These are phyloP conservation scores for Tachuris rubrigastra DNA, from an alignment of 2,113 vertebrate species.

Conservation along the genomic window DNA sequence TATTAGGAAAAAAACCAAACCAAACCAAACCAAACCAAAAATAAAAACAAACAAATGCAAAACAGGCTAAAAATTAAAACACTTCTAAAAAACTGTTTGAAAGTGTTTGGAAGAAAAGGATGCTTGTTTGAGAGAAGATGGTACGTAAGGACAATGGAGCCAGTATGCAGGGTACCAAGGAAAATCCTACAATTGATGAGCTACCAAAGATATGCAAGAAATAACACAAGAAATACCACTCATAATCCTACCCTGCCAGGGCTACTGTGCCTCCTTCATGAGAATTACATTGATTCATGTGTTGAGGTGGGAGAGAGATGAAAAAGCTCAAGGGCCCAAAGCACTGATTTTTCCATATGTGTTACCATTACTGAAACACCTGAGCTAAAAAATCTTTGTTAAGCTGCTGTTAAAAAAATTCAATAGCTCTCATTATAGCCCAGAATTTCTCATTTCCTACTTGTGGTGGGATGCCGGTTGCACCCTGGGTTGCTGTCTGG, in stretches of 20 bases:
- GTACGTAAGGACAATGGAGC: background rate
- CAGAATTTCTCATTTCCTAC: conserved; percentile 70
- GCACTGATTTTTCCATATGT: conserved; percentile 23
- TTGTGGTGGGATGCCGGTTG: conserved; percentile 33
- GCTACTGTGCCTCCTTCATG: background rate
- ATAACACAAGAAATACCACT: background rate
- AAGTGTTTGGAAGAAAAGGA: background rate
- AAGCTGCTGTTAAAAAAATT: conserved; percentile 47
- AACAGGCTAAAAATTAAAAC: accelerated
- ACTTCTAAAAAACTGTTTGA: background rate
- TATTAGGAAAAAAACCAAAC: background rate
- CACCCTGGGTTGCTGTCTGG: conserved; percentile 58
- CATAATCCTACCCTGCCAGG: background rate
- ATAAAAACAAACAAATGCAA: accelerated
- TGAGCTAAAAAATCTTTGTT: conserved; percentile 46
- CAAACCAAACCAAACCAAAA: too few relatives aligned
- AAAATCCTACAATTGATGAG: background rate
- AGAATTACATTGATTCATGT: background rate
- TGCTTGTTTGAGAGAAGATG: background rate
- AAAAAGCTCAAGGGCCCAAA: conserved; percentile 4
- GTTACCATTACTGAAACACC: conserved; percentile 48
- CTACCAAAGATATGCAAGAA: background rate
- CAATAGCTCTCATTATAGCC: conserved; percentile 40
- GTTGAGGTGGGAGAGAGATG: background rate
- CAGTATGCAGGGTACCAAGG: background rate